A percentile compares a stretch with the other conserved stretches of the same genome.
phyloP scores from a whole-genome alignment of 2,888 invertebrate genomes.

The Asteroscopus sphinx region DNA sequence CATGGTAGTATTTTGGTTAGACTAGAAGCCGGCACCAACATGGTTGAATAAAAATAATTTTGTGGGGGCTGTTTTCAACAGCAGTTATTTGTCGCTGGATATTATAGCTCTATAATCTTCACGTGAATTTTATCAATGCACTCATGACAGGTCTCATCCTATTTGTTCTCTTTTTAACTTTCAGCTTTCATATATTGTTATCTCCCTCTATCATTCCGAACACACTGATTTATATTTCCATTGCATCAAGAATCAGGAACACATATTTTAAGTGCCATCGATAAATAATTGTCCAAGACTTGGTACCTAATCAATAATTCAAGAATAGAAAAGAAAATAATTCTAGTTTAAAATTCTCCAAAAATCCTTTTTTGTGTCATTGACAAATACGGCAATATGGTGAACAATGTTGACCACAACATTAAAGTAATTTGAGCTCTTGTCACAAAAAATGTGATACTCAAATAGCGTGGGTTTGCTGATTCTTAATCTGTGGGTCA shows the following conservation, averaged over 20 bases:
- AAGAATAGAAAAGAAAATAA: too few relatives aligned
- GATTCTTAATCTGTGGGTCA: slow-evolving; percentile 46
- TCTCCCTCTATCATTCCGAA: neutral
- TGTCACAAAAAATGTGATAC: slow-evolving; percentile 35
- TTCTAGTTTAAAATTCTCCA: neutral
- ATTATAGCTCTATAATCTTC: too few relatives aligned
- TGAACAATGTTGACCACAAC: slow-evolving; percentile 23
- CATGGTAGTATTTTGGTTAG: too few relatives aligned
- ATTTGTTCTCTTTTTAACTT: too few relatives aligned
- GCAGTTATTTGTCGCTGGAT: too few relatives aligned
- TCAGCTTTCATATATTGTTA: neutral
- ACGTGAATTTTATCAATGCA: too few relatives aligned
- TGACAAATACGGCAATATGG: slow-evolving; percentile 5
- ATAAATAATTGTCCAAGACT: neutral
- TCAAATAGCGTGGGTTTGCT: slow-evolving; percentile 47
- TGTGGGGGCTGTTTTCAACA: too few relatives aligned
- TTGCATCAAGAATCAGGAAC: too few relatives aligned
- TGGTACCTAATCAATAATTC: slow-evolving; percentile 1
- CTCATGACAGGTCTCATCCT: too few relatives aligned
- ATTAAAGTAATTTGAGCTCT: slow-evolving; percentile 37
- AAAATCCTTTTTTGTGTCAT: neutral
- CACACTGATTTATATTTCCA: too few relatives aligned
- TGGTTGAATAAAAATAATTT: too few relatives aligned
- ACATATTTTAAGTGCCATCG: neutral
- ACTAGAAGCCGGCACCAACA: too few relatives aligned